phyloP scores from a whole-genome alignment of 2,797 vertebrate genomes.

The Falco peregrinus region DNA sequence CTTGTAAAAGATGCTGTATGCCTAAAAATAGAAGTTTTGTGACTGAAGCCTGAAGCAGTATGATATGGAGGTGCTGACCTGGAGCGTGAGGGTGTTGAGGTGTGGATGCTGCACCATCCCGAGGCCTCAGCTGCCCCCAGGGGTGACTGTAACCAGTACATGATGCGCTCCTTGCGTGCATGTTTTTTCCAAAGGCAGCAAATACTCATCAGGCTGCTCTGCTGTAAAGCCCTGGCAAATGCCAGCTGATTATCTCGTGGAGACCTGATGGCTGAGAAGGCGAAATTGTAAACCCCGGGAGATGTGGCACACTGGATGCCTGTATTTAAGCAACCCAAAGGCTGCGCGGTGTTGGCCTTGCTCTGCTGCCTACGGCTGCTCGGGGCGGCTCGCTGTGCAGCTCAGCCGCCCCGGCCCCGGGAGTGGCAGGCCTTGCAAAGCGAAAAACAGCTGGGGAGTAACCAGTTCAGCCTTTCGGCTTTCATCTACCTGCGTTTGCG shows the following conservation, averaged over 20 bases:
- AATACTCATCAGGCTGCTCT: neutral
- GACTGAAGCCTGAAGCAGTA: neutral
- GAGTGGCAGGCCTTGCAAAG: conserved; percentile 30
- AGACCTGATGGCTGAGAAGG: neutral
- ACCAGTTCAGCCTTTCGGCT: conserved; percentile 32
- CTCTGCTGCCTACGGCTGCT: neutral
- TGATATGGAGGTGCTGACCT: neutral
- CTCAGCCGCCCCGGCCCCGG: neutral
- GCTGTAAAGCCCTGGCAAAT: accelerated
- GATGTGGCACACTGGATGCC: accelerated
- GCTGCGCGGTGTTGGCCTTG: accelerated
- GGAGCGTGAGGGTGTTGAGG: accelerated
- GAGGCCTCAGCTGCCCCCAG: accelerated
- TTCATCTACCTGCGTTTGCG: conserved; percentile 28
- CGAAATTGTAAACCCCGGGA: accelerated
- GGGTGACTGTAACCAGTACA: neutral
- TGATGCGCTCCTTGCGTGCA: accelerated
- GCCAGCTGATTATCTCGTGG: accelerated
- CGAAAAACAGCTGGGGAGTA: conserved; percentile 15
- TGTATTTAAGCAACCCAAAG: neutral
- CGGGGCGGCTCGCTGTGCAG: neutral
- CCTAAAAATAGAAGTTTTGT: neutral
- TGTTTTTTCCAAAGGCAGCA: neutral
- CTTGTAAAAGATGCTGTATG: neutral
- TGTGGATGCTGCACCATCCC: neutral